Evolutionary conservation across 2,888 invertebrate species (phyloP).

Genomic region (Apoda limacodes): DNA sequence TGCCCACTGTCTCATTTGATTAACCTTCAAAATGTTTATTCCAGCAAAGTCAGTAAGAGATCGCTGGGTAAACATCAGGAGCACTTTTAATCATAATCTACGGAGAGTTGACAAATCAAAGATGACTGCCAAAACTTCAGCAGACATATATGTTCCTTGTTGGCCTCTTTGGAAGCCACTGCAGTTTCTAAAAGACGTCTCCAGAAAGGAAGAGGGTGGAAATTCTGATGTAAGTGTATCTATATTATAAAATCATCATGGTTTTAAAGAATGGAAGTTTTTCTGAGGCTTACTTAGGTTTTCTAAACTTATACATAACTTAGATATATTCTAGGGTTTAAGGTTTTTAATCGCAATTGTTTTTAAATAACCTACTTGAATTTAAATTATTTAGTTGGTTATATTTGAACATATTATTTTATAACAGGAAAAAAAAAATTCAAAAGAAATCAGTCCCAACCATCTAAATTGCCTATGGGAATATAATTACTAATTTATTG

Average conservation of each 20-base stretch:
- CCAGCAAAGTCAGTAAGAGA: slow-evolving; percentile 54
- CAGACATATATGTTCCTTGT: slow-evolving; percentile 48
- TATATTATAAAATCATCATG: too few species aligned
- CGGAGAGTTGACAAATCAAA: slow-evolving; percentile 44
- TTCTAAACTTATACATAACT: too few species aligned
- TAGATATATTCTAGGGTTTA: too few species aligned
- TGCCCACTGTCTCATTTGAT: too few species aligned
- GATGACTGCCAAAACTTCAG: slow-evolving; percentile 28
- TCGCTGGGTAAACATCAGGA: slow-evolving; percentile 59
- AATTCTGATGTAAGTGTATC: slow-evolving; percentile 28
- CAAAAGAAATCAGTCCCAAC: too few species aligned
- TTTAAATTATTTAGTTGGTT: not conserved
- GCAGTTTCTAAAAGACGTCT: slow-evolving; percentile 42
- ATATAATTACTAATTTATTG: too few species aligned
- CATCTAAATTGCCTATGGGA: too few species aligned
- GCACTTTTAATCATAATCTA: slow-evolving; percentile 56
- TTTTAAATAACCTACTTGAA: slow-evolving; percentile 1
- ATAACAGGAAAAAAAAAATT: too few species aligned
- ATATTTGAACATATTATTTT: too few species aligned
- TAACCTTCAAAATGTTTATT: too few species aligned
- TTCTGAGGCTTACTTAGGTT: too few species aligned
- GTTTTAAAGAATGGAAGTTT: too few species aligned
- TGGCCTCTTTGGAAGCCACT: slow-evolving; percentile 59
- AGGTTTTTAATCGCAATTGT: not conserved
- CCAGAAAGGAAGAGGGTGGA: slow-evolving; percentile 29